Evolutionary conservation across 2,888 invertebrate species (phyloP).

Genomic region (Chironomus riparius): DNA sequence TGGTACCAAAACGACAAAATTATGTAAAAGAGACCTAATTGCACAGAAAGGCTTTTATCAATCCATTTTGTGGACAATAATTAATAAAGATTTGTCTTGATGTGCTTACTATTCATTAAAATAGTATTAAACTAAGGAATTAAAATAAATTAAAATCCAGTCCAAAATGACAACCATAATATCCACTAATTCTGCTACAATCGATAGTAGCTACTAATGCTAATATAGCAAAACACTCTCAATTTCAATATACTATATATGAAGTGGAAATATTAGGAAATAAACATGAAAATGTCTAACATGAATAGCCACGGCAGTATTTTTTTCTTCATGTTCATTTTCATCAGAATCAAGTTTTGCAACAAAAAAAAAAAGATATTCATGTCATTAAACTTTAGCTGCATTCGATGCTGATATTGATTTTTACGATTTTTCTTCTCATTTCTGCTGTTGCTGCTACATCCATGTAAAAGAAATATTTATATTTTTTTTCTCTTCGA

Average conservation of each 20-base stretch:
- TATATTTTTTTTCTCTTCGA: too few species aligned
- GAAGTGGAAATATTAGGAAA: neutral
- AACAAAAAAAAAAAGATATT: neutral
- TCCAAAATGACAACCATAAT: too few species aligned
- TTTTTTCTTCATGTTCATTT: neutral
- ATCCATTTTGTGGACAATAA: too few species aligned
- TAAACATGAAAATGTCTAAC: neutral
- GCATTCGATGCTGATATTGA: neutral
- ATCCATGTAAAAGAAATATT: neutral
- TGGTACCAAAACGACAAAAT: too few species aligned
- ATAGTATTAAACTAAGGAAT: too few species aligned
- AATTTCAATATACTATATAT: neutral
- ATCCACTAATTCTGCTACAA: neutral
- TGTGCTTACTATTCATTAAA: too few species aligned
- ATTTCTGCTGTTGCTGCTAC: neutral
- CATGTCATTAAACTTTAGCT: conserved; percentile 18
- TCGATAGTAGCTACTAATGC: neutral
- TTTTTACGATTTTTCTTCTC: neutral
- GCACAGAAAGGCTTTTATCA: too few species aligned
- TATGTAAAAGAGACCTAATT: too few species aligned
- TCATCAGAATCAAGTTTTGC: conserved; percentile 14
- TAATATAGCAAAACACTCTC: neutral
- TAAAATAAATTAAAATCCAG: too few species aligned
- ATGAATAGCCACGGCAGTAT: neutral
- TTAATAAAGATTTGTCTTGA: too few species aligned